phyloP scores from a whole-genome alignment of 2,113 vertebrate genomes.

The Pelecanus crispus region DNA sequence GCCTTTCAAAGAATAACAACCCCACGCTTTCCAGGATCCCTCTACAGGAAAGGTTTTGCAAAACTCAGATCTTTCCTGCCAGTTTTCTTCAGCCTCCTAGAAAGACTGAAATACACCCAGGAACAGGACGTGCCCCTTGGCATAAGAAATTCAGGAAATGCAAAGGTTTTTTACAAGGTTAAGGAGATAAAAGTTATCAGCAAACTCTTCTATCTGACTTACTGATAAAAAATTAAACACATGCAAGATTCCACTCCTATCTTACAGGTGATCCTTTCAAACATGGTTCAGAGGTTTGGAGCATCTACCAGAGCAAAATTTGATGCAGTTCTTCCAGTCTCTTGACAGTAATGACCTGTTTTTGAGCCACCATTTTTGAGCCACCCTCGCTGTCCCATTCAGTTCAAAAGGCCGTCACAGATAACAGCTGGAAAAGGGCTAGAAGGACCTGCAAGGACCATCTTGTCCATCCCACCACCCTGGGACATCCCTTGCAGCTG shows the following conservation, averaged over 20 bases:
- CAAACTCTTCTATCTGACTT: accelerated
- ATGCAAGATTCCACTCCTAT: accelerated
- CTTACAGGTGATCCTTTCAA: neutral
- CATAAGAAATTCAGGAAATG: neutral
- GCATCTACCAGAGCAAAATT: neutral
- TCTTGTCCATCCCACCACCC: neutral
- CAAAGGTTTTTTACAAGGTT: neutral
- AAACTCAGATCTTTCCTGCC: neutral
- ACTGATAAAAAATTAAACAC: neutral
- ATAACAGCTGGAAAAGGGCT: neutral
- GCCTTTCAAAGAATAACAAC: too few relatives aligned
- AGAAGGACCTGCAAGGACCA: neutral
- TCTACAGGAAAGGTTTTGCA: neutral
- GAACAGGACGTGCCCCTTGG: neutral
- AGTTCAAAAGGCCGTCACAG: neutral
- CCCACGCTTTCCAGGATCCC: accelerated
- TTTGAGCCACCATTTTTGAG: neutral
- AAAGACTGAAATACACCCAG: neutral
- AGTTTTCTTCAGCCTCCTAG: neutral
- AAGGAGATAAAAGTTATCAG: neutral
- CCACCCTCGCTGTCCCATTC: neutral
- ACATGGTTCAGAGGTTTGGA: neutral
- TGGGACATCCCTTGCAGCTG: neutral
- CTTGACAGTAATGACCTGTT: accelerated
- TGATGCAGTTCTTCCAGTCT: neutral